Evolutionary conservation across 2,797 vertebrate species (phyloP).

Genomic region (Eospalax fontanierii): DNA sequence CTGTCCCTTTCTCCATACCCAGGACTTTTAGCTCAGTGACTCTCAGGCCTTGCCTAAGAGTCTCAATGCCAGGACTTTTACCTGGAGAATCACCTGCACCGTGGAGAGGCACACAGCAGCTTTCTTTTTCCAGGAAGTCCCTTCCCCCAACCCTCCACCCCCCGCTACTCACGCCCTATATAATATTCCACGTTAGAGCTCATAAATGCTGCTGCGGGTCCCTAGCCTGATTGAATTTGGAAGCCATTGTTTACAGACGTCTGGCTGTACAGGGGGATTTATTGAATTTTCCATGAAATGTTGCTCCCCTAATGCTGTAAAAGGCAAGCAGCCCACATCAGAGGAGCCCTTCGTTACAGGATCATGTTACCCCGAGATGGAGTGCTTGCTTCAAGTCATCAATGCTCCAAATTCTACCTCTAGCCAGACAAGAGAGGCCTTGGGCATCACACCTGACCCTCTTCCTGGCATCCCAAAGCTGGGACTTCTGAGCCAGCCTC

Average conservation of each 20-base stretch:
- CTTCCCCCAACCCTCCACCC: constrained; percentile 85
- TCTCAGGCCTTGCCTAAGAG: neutral
- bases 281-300: constrained; percentile 95
- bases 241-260: constrained; percentile 95
- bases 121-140: constrained; percentile 90
- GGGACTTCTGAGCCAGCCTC: constrained; percentile 8
- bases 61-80: neutral
- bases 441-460: neutral
- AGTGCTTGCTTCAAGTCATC: constrained; percentile 81
- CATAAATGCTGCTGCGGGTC: constrained; percentile 92
- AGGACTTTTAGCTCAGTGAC: neutral
- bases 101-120: constrained; percentile 73
- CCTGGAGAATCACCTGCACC: constrained; percentile 71
- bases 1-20: neutral
- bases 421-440: constrained; percentile 6
- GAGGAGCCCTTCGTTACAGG: constrained; percentile 90
- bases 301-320: constrained; percentile 94
- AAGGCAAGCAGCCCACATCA: constrained; percentile 93
- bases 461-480: neutral
- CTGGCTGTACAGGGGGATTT: constrained; percentile 94
- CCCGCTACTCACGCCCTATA: constrained; percentile 88
- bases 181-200: constrained; percentile 92
- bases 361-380: constrained; percentile 91
- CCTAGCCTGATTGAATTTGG: constrained; percentile 94
- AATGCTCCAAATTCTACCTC: constrained; percentile 69